A percentile compares a stretch with the other conserved stretches of the same genome.
Evolutionary conservation across 1,140 invertebrate genomes (phyloP).

Genomic region (Eumaeus atala): DNA sequence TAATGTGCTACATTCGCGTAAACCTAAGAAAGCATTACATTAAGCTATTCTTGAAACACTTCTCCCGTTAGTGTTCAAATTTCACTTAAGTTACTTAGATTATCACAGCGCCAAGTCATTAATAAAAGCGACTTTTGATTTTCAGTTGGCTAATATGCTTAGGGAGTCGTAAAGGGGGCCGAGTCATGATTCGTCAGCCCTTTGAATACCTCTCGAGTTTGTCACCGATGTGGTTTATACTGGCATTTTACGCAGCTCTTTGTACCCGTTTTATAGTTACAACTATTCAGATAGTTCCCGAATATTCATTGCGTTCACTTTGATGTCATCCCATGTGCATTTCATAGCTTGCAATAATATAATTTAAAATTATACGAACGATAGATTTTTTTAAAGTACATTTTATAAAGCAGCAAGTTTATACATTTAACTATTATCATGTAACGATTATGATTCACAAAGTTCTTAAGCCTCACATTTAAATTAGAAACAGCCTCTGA

Average conservation of each 20-base stretch:
- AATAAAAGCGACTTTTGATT: conserved; percentile 72
- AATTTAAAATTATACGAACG: too few relatives aligned
- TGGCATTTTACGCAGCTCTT: conserved; percentile 71
- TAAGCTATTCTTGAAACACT: conserved; percentile 40
- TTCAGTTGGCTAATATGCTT: conserved; percentile 66
- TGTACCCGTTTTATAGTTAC: conserved; percentile 63
- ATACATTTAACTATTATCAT: too few relatives aligned
- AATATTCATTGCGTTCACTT: conserved; percentile 56
- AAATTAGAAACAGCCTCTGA: too few relatives aligned
- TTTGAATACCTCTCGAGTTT: conserved; percentile 63
- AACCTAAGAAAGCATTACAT: too few relatives aligned
- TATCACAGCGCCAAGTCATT: conserved; percentile 66
- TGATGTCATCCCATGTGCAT: conserved; percentile 28
- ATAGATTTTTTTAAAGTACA: too few relatives aligned
- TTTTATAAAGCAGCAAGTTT: too few relatives aligned
- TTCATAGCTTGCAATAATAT: not conserved
- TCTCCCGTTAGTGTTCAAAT: conserved; percentile 48
- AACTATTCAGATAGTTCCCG: conserved; percentile 65
- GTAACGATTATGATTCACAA: too few relatives aligned
- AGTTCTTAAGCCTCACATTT: too few relatives aligned
- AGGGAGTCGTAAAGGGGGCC: conserved; percentile 57
- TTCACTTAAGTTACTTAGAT: conserved; percentile 58
- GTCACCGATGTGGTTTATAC: conserved; percentile 64
- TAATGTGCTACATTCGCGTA: too few relatives aligned
- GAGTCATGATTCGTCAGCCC: conserved; percentile 52